These are phyloP conservation scores for Nomada hirtipes DNA, from an alignment of 2,888 invertebrate species.

Conservation along the genomic window DNA sequence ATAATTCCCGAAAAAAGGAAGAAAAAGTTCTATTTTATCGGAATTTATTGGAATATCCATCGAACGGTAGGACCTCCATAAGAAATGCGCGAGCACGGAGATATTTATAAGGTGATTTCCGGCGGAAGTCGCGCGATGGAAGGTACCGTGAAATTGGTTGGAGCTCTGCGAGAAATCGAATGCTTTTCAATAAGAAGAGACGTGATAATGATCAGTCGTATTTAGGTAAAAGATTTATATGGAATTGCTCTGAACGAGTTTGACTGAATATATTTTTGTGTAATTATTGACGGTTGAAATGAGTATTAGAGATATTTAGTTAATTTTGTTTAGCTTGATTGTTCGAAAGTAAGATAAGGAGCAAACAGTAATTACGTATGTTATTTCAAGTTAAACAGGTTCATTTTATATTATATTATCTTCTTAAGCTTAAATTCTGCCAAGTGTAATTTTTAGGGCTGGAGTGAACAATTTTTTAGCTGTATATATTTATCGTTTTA, in stretches of 20 bases:
- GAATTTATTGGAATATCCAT: slow-evolving; percentile 22
- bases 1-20: slow-evolving; percentile 19
- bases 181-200: not conserved
- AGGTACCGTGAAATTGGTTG: not conserved
- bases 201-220: too few species aligned
- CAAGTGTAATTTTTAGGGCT: too few species aligned
- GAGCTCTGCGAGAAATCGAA: not conserved
- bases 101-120: slow-evolving; percentile 5
- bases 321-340: too few species aligned
- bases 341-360: too few species aligned
- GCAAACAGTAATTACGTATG: too few species aligned
- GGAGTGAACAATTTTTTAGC: too few species aligned
- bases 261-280: too few species aligned
- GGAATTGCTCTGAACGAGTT: not conserved
- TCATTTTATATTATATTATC: too few species aligned
- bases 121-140: not conserved
- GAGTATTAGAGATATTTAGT: not conserved
- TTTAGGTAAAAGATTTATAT: not conserved
- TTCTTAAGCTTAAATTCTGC: too few species aligned
- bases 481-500: too few species aligned
- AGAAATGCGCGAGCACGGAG: not conserved
- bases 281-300: too few species aligned
- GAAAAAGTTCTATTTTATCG: slow-evolving; percentile 12
- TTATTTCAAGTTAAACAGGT: too few species aligned
- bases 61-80: slow-evolving; percentile 6